Conservation (phyloP, 1,140 invertebrate species). For the Mactra quadrangularis region DNA sequence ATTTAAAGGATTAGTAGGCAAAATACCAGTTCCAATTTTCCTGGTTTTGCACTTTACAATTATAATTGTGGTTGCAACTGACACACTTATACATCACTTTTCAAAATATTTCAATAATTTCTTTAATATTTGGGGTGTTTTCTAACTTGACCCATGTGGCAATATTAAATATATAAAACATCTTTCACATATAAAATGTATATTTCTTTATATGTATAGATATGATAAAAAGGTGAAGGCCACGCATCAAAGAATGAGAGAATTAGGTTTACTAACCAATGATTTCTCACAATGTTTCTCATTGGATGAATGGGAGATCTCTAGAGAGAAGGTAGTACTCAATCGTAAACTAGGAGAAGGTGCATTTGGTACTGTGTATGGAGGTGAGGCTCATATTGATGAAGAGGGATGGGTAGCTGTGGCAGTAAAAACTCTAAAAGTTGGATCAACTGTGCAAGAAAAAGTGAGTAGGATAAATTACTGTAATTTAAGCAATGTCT, state of each 20-base stretch:
- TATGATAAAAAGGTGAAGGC: conserved; percentile 89
- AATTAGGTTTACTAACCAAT: conserved; percentile 87
- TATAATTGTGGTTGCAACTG: too few relatives aligned
- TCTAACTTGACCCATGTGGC: too few relatives aligned
- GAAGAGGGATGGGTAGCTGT: conserved; percentile 91
- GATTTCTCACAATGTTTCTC: conserved; percentile 83
- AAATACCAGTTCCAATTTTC: too few relatives aligned
- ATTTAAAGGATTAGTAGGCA: too few relatives aligned
- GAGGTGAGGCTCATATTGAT: conserved; percentile 90
- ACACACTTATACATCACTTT: too few relatives aligned
- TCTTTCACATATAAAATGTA: too few relatives aligned
- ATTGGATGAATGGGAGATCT: conserved; percentile 94
- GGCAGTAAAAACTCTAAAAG: conserved; percentile 95
- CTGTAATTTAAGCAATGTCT: background rate
- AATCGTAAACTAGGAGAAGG: conserved; percentile 94
- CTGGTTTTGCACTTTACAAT: too few relatives aligned
- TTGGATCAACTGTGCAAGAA: conserved; percentile 91
- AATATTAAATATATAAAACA: too few relatives aligned
- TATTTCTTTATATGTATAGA: too few relatives aligned
- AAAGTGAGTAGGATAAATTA: conserved; percentile 84
- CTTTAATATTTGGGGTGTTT: too few relatives aligned
- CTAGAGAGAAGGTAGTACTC: conserved; percentile 93
- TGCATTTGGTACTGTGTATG: conserved; percentile 95
- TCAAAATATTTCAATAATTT: too few relatives aligned
- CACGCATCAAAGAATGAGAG: conserved; percentile 90